Evolutionary conservation across 2,888 invertebrate species (phyloP), one percentile per base, ranked within the genome.

Genomic region (Plutella xylostella): DNA sequence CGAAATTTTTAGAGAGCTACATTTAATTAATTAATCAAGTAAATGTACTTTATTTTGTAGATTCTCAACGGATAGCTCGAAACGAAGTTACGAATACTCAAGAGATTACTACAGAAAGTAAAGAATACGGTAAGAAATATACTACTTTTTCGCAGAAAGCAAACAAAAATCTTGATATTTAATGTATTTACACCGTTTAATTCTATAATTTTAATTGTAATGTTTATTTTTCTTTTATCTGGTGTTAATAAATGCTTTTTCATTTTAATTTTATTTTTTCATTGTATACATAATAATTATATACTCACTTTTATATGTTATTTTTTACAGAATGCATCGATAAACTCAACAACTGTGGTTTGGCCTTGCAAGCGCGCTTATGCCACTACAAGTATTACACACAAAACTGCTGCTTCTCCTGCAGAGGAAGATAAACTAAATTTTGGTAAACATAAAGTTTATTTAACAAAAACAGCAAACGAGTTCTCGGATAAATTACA

Each of bases 371-470:
- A 70, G 93, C 94, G 4, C 87, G 93, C 38, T 87, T 96, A 2
- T 96, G 96, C 68, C 90, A 90, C 58, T 93, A 94, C 66, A 90
- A 90, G 53, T 95, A 93, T 75, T 96, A 96, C 76, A 87, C 88
- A 45, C 87, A 88, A 53, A 91, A 92, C 54, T 96, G 96, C 69
- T 96, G 96, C 65, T 86, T 85, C 41, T 90, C 92, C n/a, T 92
- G 91, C 61, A 61, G 49, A 17, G 62, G 68, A 2, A 59, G 64
- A 55, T 72, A 53, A 53, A 49, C 4, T 12, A 28, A 2, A 6
- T n/a, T n/a, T n/a, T n/a, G n/a, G n/a, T n/a, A n/a, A n/a, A n/a
- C n/a, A n/a, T n/a, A n/a, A n/a, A n/a, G n/a, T n/a, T n/a, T n/a
- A n/a, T n/a, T n/a, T n/a, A n/a, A n/a, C n/a, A n/a, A n/a, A n/a